Conservation (phyloP, 2,888 invertebrate genomes). For the Lissonota sp. region DNA sequence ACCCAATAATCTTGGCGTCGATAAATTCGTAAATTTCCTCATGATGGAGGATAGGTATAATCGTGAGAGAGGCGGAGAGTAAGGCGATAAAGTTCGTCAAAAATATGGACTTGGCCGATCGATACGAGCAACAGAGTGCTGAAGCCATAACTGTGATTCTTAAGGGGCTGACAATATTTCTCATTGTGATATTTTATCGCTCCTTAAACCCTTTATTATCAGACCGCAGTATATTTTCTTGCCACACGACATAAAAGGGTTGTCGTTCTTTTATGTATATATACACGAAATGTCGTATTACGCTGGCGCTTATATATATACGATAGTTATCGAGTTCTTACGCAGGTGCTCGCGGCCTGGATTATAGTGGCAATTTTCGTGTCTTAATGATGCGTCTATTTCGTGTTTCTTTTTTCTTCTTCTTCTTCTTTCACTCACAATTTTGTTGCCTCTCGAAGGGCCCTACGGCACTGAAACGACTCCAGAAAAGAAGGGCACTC, state of each 20-base stretch:
- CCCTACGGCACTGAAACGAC: conserved; percentile 26
- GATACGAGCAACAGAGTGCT: not conserved
- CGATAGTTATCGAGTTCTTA: conserved; percentile 58
- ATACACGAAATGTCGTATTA: conserved; percentile 53
- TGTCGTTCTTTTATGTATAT: conserved; percentile 4
- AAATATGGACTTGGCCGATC: not conserved
- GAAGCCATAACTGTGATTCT: conserved; percentile 12
- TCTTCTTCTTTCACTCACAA: not conserved
- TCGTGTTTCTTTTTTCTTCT: conserved; percentile 3
- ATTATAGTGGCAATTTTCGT: conserved; percentile 64
- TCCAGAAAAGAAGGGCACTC: not conserved
- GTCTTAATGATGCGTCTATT: conserved; percentile 65
- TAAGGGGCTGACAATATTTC: conserved; percentile 31
- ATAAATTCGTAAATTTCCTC: conserved; percentile 9
- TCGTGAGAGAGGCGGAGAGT: not conserved
- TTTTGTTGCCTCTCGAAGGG: conserved; percentile 5
- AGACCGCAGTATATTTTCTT: conserved; percentile 1
- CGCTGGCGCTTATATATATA: conserved; percentile 48
- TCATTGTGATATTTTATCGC: conserved; percentile 40
- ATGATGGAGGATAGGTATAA: not conserved
- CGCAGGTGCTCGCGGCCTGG: conserved; percentile 25
- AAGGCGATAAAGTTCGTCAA: not conserved
- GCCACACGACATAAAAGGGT: conserved; percentile 6
- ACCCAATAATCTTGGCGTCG: conserved; percentile 3
- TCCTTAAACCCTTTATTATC: conserved; percentile 48